A percentile compares a stretch with the other conserved stretches of the same genome.
phyloP scores from a whole-genome alignment of 2,888 invertebrate species.

The Rotaria sp. region DNA sequence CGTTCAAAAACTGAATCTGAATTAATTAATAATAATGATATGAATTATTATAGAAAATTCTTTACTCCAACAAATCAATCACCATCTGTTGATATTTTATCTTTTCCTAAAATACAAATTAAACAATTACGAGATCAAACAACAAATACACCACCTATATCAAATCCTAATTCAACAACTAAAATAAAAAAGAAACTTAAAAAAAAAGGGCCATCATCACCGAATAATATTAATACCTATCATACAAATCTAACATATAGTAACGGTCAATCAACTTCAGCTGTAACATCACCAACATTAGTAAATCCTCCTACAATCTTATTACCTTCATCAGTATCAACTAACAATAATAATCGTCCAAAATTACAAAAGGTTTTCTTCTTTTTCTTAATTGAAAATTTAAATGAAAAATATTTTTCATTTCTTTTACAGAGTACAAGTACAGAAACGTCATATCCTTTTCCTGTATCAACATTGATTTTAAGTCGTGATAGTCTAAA shows the following conservation, averaged over 20 bases:
- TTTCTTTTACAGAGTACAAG: not conserved
- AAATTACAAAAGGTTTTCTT: not conserved
- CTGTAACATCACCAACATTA: not conserved
- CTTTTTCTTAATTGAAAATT: too few species aligned
- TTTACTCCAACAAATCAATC: too few species aligned
- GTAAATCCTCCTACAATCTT: not conserved
- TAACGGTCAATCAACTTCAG: not conserved
- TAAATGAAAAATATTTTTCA: not conserved
- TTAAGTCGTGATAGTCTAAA: not conserved
- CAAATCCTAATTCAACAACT: not conserved
- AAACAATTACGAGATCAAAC: slow-evolving; percentile 20
- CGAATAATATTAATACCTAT: not conserved
- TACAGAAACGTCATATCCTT: not conserved
- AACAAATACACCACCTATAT: not conserved
- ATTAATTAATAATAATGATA: not conserved
- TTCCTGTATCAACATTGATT: not conserved
- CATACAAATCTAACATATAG: not conserved
- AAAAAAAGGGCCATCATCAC: not conserved
- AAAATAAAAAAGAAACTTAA: not conserved
- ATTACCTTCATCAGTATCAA: not conserved
- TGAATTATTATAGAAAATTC: not conserved
- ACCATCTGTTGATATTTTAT: not conserved
- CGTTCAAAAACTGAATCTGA: not conserved
- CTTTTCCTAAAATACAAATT: not conserved
- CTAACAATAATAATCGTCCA: not conserved